Percentiles rank a stretch among this genome's conserved stretches.
Conservation (phyloP, 2,888 invertebrate genomes). For the Sarcophaga variegata region DNA sequence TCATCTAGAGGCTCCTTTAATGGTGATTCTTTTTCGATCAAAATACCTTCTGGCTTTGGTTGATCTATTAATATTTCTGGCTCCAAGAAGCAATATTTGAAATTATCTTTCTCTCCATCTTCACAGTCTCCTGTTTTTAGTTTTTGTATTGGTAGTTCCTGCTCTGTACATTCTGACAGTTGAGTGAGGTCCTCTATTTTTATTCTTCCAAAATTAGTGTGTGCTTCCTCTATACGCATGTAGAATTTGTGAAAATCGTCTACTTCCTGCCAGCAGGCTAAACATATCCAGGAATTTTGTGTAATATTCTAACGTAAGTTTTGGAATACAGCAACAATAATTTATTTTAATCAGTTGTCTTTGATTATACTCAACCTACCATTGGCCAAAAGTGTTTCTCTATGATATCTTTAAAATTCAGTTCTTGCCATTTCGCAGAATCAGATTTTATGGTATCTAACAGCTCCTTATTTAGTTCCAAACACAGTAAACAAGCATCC, state of each 20-base stretch:
- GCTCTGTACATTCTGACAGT: neutral
- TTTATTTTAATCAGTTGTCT: conserved; percentile 1
- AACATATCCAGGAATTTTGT: conserved; percentile 71
- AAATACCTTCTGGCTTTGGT: neutral
- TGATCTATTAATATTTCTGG: conserved; percentile 42
- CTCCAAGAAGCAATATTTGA: conserved; percentile 7
- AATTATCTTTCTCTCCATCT: conserved; percentile 9
- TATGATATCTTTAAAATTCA: conserved; percentile 23
- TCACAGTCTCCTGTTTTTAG: too few relatives aligned
- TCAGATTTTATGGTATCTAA: conserved; percentile 34
- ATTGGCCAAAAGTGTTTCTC: conserved; percentile 55
- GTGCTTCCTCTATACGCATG: conserved; percentile 73
- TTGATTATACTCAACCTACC: conserved; percentile 23
- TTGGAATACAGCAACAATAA: neutral
- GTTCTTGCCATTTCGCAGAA: conserved; percentile 43
- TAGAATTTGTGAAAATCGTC: conserved; percentile 75
- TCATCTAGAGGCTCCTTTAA: conserved; percentile 1
- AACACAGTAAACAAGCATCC: conserved; percentile 50
- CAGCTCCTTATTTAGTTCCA: conserved; percentile 48
- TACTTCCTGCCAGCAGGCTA: conserved; percentile 74
- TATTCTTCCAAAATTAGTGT: conserved; percentile 70
- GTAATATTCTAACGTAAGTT: conserved; percentile 33
- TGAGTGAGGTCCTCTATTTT: conserved; percentile 66
- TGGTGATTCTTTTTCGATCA: neutral
- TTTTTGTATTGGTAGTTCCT: neutral